Base-by-base conservation (phyloP, 2,797 vertebrate species). In the Spinibarbus caldwelli region DNA sequence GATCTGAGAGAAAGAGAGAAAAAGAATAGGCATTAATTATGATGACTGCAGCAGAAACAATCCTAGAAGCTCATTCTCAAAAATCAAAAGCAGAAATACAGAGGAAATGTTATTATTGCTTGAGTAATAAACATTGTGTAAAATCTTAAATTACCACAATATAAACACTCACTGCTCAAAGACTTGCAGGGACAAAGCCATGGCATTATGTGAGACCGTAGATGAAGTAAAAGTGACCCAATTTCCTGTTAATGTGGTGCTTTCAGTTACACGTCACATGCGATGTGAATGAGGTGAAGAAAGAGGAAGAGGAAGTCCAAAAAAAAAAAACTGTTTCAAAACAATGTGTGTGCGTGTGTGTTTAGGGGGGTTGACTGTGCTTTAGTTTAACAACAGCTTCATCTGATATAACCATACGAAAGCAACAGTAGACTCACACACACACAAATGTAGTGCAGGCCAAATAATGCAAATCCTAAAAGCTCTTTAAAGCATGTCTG, bases 1-100 rank as follows among this genome's bases (percentile, higher is more conserved):
- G 98, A 99, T 87, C 98, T 99, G 91, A n/a, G n/a, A 84, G 29
- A 81, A 26, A 77, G n/a, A 78, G 17, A 85, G 49, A 41, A 64
- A 45, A 26, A 38, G 7, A 80, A 38, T 4, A 78, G 21, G 11
- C 7, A 54, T 31, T 52, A 62, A 21, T 41, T 2, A 79, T 49
- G 6, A 19, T 47, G 26, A 31, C 10, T 64, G 26, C 38, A 38
- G 67, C 21, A 72, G 34, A 80, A 49, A 66, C 49, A 57, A 41
- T 43, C 5, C 47, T 26, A 59, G 80, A 26, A 45, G 68, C 68
- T 72, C 26, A 26, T 57, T 71, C 34, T 54, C 5, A 57, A 52
- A 68, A 81, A 43, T 75, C 23, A 26, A 52, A 66, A 38, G 71
- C 57, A 83, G 73, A n/a, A 68, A 84, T 41, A 66, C 26, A 43